phyloP scores from a whole-genome alignment of 2,797 vertebrate genomes.

The Corythornis leucogaster region DNA sequence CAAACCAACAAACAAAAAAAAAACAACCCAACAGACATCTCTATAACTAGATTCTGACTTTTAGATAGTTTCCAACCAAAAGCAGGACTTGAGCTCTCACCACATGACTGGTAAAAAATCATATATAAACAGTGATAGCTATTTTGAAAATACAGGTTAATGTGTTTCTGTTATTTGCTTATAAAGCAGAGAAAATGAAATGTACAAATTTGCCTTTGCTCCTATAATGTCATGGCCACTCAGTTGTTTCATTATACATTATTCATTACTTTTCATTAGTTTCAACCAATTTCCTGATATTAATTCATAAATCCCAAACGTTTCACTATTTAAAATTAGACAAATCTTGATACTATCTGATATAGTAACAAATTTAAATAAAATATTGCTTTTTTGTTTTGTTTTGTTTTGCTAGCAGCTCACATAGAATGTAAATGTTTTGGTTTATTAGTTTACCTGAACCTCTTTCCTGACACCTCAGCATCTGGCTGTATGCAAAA shows the following conservation, averaged over 20 bases:
- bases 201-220: neutral
- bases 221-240: neutral
- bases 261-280: conserved; percentile 60
- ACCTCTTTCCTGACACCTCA: neutral
- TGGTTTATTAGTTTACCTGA: neutral
- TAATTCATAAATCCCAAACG: conserved; percentile 48
- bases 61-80: neutral
- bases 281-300: conserved; percentile 54
- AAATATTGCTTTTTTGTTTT: neutral
- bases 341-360: neutral
- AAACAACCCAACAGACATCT: accelerated
- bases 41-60: neutral
- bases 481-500: neutral
- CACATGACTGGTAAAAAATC: neutral
- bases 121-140: neutral
- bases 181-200: neutral
- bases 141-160: neutral
- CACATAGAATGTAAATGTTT: neutral
- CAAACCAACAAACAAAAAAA: neutral
- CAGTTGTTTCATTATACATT: conserved; percentile 41
- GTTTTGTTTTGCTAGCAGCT: neutral
- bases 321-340: conserved; percentile 30
- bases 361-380: conserved; percentile 33
- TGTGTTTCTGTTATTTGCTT: neutral
- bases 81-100: neutral